Percentiles rank a stretch among this genome's conserved stretches.
These are phyloP conservation scores for Oreochromis aureus DNA, from an alignment of 2,113 vertebrate genomes.

Conservation along the genomic window DNA sequence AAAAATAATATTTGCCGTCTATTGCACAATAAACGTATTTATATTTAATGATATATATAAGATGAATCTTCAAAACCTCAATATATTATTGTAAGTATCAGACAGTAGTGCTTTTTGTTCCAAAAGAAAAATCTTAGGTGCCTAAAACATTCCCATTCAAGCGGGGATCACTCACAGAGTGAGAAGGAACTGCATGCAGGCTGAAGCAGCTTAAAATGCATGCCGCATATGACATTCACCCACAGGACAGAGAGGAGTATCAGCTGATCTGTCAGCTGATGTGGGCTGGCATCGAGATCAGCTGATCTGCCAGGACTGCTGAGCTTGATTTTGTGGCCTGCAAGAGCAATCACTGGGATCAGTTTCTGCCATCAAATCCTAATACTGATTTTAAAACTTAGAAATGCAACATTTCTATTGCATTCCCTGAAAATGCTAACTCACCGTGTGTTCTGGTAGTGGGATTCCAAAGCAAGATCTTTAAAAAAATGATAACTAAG, in stretches of 20 bases:
- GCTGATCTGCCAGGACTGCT: background rate
- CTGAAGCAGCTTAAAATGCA: background rate
- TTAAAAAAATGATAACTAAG: fast-evolving
- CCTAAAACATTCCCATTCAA: background rate
- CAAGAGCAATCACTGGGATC: background rate
- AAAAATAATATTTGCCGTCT: background rate
- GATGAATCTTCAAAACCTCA: background rate
- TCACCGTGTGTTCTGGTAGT: background rate
- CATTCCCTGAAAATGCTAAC: fast-evolving
- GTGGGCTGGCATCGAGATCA: background rate
- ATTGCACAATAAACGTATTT: background rate
- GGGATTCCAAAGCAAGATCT: fast-evolving
- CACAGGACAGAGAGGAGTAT: background rate
- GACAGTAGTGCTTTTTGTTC: background rate
- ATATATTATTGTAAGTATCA: background rate
- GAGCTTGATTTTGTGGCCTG: background rate
- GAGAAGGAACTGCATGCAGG: background rate
- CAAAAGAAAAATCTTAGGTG: background rate
- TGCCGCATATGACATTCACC: background rate
- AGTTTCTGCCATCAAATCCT: background rate
- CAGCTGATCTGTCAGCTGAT: background rate
- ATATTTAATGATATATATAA: background rate
- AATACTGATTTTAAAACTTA: background rate
- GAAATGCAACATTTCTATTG: background rate
- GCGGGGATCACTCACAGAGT: background rate